These are phyloP conservation scores for Lampropteryx suffumata DNA, from an alignment of 2,888 invertebrate species.

Conservation along the genomic window DNA sequence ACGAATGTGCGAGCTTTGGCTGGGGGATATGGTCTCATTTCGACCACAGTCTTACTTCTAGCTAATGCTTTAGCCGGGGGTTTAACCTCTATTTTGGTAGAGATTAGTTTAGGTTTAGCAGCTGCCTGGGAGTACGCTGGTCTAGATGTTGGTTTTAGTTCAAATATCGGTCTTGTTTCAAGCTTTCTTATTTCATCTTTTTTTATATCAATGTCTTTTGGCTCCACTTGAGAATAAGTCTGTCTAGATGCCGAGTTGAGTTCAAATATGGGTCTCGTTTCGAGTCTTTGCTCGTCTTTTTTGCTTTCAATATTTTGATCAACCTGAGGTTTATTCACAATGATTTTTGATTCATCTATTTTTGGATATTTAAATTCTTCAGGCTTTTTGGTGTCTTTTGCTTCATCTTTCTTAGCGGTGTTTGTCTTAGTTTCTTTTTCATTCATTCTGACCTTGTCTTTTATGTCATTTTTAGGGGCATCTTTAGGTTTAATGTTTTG, in stretches of 20 bases:
- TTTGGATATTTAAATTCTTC: constrained; percentile 20
- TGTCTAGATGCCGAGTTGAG: constrained; percentile 54
- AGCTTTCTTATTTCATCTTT: constrained; percentile 13
- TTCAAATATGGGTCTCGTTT: constrained; percentile 47
- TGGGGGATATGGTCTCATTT: constrained; percentile 60
- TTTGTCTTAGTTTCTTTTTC: constrained; percentile 15
- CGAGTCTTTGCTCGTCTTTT: constrained; percentile 26
- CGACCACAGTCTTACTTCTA: constrained; percentile 75
- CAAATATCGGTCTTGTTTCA: constrained; percentile 47
- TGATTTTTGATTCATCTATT: constrained; percentile 4
- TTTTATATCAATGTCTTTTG: constrained; percentile 12
- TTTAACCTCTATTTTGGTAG: constrained; percentile 62
- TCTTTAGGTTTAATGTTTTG: constrained; percentile 13
- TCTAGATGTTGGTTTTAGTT: constrained; percentile 49
- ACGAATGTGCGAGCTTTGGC: constrained; percentile 56
- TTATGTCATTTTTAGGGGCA: constrained; percentile 24
- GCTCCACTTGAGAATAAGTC: constrained; percentile 58
- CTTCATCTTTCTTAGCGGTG: constrained; percentile 37
- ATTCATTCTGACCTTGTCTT: constrained; percentile 32
- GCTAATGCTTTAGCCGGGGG: constrained; percentile 51
- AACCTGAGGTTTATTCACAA: constrained; percentile 12
- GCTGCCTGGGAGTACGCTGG: constrained; percentile 80
- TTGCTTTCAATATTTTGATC: constrained; percentile 10
- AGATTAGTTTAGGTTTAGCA: constrained; percentile 70
- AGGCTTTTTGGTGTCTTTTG: constrained; percentile 41